Conservation (phyloP, 1,140 invertebrate species). For the Trichonephila inaurata region DNA sequence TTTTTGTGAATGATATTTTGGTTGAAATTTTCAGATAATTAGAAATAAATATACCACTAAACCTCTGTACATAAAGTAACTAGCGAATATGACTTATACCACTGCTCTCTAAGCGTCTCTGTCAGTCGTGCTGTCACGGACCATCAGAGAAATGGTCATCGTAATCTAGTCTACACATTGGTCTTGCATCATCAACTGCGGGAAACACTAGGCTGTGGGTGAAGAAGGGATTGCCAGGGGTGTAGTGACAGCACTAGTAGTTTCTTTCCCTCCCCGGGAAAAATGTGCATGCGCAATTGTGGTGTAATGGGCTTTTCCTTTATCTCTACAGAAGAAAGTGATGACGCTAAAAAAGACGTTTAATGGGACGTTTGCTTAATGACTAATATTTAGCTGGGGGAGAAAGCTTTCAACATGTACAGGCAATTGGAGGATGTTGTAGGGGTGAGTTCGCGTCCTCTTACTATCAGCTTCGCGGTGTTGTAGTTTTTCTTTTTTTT, state of each 20-base stretch:
- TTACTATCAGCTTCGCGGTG: background rate
- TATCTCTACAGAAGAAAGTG: slow-evolving; percentile 51
- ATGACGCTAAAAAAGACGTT: slow-evolving; percentile 49
- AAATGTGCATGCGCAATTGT: slow-evolving; percentile 1
- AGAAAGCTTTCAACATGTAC: background rate
- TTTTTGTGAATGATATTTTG: too few species aligned
- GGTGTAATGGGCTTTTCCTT: slow-evolving; percentile 59
- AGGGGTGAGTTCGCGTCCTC: background rate
- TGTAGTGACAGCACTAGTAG: slow-evolving; percentile 31
- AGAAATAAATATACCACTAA: background rate
- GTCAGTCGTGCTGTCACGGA: slow-evolving; percentile 25
- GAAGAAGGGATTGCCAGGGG: background rate
- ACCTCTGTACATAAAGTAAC: background rate
- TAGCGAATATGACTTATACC: background rate
- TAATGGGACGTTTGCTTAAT: slow-evolving; percentile 58
- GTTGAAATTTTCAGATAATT: too few species aligned
- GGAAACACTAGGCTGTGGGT: background rate
- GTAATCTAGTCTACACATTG: slow-evolving; percentile 62
- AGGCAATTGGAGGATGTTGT: background rate
- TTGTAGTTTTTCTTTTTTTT: background rate
- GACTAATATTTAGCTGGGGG: slow-evolving; percentile 51
- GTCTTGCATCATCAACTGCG: slow-evolving; percentile 61
- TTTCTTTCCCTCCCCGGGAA: background rate
- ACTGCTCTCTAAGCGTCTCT: background rate
- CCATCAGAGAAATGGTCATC: slow-evolving; percentile 44